Conservation (phyloP, 2,888 invertebrate genomes). For the Chalcosyrphus nemorum region DNA sequence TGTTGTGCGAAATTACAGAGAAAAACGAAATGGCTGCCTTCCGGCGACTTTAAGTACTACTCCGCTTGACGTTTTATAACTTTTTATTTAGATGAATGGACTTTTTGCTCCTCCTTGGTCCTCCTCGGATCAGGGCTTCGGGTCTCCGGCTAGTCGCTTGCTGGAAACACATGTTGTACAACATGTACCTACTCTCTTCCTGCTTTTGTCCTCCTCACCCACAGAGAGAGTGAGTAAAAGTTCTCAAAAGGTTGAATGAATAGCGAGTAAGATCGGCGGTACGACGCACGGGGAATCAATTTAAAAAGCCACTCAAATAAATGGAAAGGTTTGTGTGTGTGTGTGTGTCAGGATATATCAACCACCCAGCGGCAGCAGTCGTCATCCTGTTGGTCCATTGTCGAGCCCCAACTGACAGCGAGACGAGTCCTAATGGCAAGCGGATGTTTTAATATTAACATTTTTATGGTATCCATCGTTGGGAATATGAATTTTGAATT, state of each 20-base stretch:
- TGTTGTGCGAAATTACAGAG: slow-evolving; percentile 43
- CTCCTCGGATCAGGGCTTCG: neutral
- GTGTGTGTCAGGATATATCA: neutral
- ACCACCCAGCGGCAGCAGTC: neutral
- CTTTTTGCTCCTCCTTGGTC: slow-evolving; percentile 10
- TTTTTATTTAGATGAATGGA: slow-evolving; percentile 71
- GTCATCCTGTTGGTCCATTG: slow-evolving; percentile 5
- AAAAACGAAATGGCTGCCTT: slow-evolving; percentile 61
- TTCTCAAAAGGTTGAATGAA: slow-evolving; percentile 22
- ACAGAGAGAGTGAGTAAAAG: neutral
- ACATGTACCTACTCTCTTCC: no score
- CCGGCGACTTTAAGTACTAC: slow-evolving; percentile 58
- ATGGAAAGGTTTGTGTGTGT: slow-evolving; percentile 47
- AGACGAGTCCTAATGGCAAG: slow-evolving; percentile 52
- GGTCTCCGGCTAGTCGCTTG: neutral
- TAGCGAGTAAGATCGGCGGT: neutral
- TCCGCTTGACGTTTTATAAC: slow-evolving; percentile 63
- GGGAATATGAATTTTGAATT: slow-evolving; percentile 66
- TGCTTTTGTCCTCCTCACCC: no score
- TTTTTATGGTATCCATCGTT: slow-evolving; percentile 63
- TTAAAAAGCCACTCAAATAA: slow-evolving; percentile 68
- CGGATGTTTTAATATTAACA: slow-evolving; percentile 58
- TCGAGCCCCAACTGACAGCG: neutral
- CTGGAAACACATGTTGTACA: slow-evolving; percentile 58
- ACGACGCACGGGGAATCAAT: slow-evolving; percentile 40